Percentiles rank a stretch among this genome's conserved stretches.
Conservation (phyloP, 2,888 invertebrate species). For the Drosophila nr. perissopoda region DNA sequence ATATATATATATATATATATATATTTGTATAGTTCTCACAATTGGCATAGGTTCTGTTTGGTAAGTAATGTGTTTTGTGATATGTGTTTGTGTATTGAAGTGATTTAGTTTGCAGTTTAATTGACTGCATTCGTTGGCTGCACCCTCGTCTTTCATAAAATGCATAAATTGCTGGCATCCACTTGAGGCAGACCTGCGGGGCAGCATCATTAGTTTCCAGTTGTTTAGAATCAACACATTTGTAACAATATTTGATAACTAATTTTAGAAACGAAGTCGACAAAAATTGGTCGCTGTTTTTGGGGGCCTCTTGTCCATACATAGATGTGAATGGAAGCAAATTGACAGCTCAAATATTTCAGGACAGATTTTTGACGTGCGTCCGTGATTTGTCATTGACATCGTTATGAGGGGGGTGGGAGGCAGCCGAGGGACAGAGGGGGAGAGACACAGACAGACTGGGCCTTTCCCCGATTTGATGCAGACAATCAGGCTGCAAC, state of each 20-base stretch:
- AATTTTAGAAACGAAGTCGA: constrained; percentile 78
- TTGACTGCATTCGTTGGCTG: constrained; percentile 30
- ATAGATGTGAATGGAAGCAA: constrained; percentile 31
- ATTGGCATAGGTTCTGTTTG: constrained; percentile 4
- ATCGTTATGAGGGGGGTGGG: constrained; percentile 67
- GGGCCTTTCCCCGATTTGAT: constrained; percentile 34
- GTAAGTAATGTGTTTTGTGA: constrained; percentile 10
- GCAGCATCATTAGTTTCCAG: constrained; percentile 66
- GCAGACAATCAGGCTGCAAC: constrained; percentile 76
- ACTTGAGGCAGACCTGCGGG: constrained; percentile 60
- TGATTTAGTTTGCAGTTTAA: constrained; percentile 53
- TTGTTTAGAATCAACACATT: constrained; percentile 83
- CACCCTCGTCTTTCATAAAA: constrained; percentile 69
- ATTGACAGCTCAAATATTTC: constrained; percentile 83
- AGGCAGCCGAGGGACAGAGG: constrained; percentile 3
- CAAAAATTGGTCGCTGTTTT: constrained; percentile 19
- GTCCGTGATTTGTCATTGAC: constrained; percentile 84
- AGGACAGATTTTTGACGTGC: constrained; percentile 83
- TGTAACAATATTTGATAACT: constrained; percentile 83
- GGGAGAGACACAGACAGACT: not conserved
- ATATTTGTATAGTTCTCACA: not conserved
- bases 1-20: not conserved
- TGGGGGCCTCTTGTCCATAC: constrained; percentile 1
- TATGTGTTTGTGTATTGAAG: constrained; percentile 60
- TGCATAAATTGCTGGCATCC: constrained; percentile 70